Conservation (phyloP, 2,113 vertebrate species). For the Tenrec ecaudatus region DNA sequence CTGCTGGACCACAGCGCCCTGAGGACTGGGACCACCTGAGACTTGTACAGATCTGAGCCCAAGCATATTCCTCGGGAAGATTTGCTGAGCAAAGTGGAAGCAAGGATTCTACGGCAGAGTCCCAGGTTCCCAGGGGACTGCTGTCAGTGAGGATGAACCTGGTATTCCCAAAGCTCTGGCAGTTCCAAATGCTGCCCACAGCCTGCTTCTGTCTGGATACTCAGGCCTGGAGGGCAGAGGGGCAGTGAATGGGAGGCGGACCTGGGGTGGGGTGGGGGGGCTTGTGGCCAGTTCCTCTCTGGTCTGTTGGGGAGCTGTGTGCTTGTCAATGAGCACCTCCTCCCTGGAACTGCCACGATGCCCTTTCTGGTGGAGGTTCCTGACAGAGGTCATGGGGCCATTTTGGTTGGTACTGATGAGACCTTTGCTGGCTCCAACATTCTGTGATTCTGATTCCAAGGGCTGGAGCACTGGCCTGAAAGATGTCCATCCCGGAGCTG, state of each 20-base stretch:
- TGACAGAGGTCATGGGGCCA: not conserved
- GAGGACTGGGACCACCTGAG: not conserved
- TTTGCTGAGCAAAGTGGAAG: not conserved
- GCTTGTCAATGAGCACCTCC: not conserved
- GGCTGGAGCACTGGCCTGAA: rapidly evolving
- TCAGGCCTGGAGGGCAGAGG: not conserved
- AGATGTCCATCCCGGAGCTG: not conserved
- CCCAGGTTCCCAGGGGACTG: no score
- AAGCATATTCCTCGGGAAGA: not conserved
- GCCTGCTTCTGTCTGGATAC: not conserved
- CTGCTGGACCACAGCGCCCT: not conserved
- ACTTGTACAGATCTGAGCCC: not conserved
- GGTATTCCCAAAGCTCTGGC: not conserved
- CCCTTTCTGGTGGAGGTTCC: not conserved
- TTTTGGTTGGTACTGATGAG: no score
- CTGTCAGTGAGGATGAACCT: no score
- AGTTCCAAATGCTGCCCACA: not conserved
- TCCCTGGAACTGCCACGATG: not conserved
- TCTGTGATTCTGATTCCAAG: not conserved
- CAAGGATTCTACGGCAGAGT: no score
- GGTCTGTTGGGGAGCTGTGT: not conserved
- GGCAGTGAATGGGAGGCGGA: not conserved
- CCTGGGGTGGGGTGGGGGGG: no score
- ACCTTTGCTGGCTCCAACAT: not conserved
- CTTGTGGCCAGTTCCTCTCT: no score